Base-by-base conservation (phyloP, 2,797 vertebrate genomes). In the Brachyalestes nurse region DNA sequence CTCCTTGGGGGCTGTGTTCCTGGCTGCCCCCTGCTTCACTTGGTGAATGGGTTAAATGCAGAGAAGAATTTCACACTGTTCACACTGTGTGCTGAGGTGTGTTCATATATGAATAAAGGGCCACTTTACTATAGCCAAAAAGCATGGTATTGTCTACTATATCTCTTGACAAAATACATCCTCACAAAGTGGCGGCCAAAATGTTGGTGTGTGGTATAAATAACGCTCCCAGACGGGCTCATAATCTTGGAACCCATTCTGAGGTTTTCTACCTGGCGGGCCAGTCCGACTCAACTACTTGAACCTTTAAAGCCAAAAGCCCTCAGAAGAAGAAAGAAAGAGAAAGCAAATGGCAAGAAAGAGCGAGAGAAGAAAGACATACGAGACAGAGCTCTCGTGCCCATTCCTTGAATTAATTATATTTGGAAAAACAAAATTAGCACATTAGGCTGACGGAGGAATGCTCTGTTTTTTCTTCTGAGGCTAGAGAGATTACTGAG, bases 401-500 rank as follows among this genome's bases (percentile, higher is more conserved):
- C 14, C 72, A 64, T 57, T 51, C 53, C 47, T 19, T 38, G 67
- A 72, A 82, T 70, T 75, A 61, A 87, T 83, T 72, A 13, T 60
- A 34, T 72, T 71, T 38, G 4, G n/a, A n/a, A 67, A 66, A 78
- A 79, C 60, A 76, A 71, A 34, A 83, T 73, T 70, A 62, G 34
- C 61, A 47, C 0, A 28, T 0, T 66, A 77, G 58, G 28, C 42
- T 49, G 57, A 49, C n/a, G 67, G 28, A 71, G 40, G 67, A 81
- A 75, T 53, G 19, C n/a, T 28, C 28, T 28, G 3, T 51, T 42
- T 61, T 72, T 49, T 17, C 34, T 53, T 49, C 66, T 25, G 62
- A 80, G 72, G 55, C 65, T 25, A 53, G 72, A 1, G 17, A 42
- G 47, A 45, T 73, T 78, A 83, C 83, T 51, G 77, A 88, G 67